Evolutionary conservation across 53 echinoderm and acorn worm species (phyloP).

Genomic region (Zoroaster sp.): DNA sequence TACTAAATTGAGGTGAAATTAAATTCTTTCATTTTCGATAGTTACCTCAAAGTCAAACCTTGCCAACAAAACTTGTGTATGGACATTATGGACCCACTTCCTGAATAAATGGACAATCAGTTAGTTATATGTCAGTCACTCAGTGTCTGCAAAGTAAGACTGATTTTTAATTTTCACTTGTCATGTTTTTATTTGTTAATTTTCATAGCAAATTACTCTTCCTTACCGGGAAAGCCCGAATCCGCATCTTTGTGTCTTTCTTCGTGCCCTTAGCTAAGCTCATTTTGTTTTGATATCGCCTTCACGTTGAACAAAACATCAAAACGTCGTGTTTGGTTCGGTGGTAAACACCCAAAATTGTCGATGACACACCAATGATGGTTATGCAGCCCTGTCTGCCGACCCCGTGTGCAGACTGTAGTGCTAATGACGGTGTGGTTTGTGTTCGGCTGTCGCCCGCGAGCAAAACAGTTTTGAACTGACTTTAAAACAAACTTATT

Average conservation of each 20-base stretch:
- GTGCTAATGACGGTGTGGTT: neutral
- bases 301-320: constrained; percentile 69
- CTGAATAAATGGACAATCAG: no score
- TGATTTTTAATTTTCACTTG: no score
- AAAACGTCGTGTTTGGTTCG: constrained; percentile 7
- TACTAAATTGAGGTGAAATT: no score
- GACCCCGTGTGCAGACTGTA: neutral
- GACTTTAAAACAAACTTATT: neutral
- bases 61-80: no score
- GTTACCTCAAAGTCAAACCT: no score
- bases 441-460: neutral
- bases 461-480: constrained; percentile 18
- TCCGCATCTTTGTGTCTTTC: constrained; percentile 96
- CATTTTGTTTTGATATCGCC: constrained; percentile 57
- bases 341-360: constrained; percentile 51
- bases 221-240: constrained; percentile 98
- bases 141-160: no score
- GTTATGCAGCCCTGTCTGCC: neutral
- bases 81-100: no score
- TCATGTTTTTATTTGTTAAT: no score
- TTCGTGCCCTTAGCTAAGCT: constrained; percentile 54
- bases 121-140: no score
- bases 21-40: no score
- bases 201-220: neutral
- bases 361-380: constrained; percentile 34